Percentiles rank a stretch among this genome's conserved stretches.
Evolutionary conservation across 1,140 invertebrate species (phyloP).

Genomic region (Acromyrmex echinatior): DNA sequence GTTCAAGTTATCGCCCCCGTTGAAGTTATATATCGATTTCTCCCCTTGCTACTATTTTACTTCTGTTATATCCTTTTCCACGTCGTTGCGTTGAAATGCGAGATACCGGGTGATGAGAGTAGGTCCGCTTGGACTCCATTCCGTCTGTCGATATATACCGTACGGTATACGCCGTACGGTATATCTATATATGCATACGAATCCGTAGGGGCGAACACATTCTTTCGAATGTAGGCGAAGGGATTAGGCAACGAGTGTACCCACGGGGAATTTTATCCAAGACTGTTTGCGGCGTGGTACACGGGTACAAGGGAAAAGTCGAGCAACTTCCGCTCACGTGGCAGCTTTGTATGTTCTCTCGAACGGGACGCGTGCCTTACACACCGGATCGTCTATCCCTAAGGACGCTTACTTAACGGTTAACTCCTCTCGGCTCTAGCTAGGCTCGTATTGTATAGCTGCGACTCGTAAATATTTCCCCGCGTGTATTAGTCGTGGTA

Average conservation of each 20-base stretch:
- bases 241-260: slow-evolving; percentile 66
- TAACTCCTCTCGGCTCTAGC: slow-evolving; percentile 61
- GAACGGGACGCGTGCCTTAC: slow-evolving; percentile 72
- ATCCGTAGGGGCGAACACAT: slow-evolving; percentile 21
- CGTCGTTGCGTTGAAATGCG: not conserved
- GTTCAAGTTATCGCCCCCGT: slow-evolving; percentile 17
- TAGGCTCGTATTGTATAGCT: slow-evolving; percentile 32
- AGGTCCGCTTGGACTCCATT: not conserved
- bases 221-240: slow-evolving; percentile 35
- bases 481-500: slow-evolving; percentile 38
- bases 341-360: slow-evolving; percentile 71
- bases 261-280: slow-evolving; percentile 63
- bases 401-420: slow-evolving; percentile 73
- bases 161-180: too few species aligned
- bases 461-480: slow-evolving; percentile 58
- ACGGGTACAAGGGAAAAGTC: not conserved
- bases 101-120: not conserved
- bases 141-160: not conserved
- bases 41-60: too few species aligned
- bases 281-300: slow-evolving; percentile 11
- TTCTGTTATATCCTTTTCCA: not conserved
- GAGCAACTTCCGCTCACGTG: slow-evolving; percentile 58
- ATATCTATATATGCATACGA: not conserved
- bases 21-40: too few species aligned
- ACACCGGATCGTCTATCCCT: slow-evolving; percentile 60